phyloP scores from a whole-genome alignment of 2,888 invertebrate genomes.

The Ectobius pallidus region DNA sequence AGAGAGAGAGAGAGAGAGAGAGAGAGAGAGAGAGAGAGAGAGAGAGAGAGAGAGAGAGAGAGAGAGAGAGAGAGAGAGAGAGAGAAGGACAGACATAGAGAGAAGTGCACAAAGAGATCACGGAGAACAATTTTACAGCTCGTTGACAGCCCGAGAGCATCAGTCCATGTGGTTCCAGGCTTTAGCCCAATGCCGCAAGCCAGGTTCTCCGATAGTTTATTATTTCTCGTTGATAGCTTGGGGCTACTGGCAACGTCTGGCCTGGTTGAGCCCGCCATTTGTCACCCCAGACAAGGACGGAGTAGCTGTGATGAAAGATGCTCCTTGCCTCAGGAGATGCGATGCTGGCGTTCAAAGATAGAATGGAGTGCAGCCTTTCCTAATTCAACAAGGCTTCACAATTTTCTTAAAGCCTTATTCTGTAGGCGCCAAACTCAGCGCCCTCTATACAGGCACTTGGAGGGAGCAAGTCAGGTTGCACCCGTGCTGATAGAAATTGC shows the following conservation, averaged over 20 bases:
- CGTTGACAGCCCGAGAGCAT: neutral
- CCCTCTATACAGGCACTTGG: too few relatives aligned
- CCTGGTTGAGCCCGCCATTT: slow-evolving; percentile 27
- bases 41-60: neutral
- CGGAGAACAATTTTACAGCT: neutral
- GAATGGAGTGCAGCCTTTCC: slow-evolving; percentile 1
- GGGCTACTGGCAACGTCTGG: slow-evolving; percentile 28
- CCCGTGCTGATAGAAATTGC: too few relatives aligned
- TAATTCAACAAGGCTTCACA: too few relatives aligned
- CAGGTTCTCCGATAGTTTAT: slow-evolving; percentile 20
- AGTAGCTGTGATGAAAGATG: neutral
- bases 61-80: neutral
- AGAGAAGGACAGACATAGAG: neutral
- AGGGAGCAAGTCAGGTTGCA: too few relatives aligned
- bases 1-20: neutral
- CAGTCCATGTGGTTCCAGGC: slow-evolving; percentile 10
- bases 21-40: neutral
- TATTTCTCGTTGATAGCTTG: slow-evolving; percentile 20
- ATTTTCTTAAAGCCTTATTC: too few relatives aligned
- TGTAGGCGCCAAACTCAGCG: too few relatives aligned
- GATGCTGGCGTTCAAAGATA: slow-evolving; percentile 14
- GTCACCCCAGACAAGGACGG: slow-evolving; percentile 22
- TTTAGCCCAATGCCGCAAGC: slow-evolving; percentile 14
- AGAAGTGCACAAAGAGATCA: neutral
- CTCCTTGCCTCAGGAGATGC: neutral